These are phyloP conservation scores for Asarcornis scutulata DNA, from an alignment of 2,113 vertebrate genomes.

Conservation along the genomic window DNA sequence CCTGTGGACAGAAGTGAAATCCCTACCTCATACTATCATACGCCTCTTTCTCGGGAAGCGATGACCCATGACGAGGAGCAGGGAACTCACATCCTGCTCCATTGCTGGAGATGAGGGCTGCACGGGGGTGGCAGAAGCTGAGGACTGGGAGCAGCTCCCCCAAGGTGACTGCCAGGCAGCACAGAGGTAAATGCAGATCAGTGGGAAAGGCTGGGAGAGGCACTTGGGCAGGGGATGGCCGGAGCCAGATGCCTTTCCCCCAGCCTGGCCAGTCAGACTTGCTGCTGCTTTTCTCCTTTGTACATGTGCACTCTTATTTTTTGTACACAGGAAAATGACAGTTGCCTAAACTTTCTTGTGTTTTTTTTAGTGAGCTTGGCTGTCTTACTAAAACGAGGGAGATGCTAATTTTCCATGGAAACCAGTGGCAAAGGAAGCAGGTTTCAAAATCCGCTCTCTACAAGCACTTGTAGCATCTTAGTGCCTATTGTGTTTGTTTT, in stretches of 20 bases:
- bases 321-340: not conserved
- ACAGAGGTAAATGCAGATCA: not conserved
- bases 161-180: too few species aligned
- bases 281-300: fast-evolving
- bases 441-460: not conserved
- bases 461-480: not conserved
- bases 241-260: not conserved
- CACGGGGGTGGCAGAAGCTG: not conserved
- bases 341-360: not conserved
- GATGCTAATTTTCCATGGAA: constrained; percentile 35
- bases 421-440: not conserved
- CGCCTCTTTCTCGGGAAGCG: not conserved
- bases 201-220: not conserved
- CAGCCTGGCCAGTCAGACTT: not conserved
- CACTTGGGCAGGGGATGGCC: not conserved
- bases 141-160: not conserved
- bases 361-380: not conserved
- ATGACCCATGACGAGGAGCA: not conserved
- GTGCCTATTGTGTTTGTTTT: not conserved
- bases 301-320: not conserved
- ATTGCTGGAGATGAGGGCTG: fast-evolving
- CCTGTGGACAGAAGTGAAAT: not conserved
- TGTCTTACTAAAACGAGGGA: not conserved
- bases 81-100: not conserved
- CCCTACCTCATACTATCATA: fast-evolving